Evolutionary conservation across 2,113 vertebrate species (phyloP).

Genomic region (Anguilla rostrata): DNA sequence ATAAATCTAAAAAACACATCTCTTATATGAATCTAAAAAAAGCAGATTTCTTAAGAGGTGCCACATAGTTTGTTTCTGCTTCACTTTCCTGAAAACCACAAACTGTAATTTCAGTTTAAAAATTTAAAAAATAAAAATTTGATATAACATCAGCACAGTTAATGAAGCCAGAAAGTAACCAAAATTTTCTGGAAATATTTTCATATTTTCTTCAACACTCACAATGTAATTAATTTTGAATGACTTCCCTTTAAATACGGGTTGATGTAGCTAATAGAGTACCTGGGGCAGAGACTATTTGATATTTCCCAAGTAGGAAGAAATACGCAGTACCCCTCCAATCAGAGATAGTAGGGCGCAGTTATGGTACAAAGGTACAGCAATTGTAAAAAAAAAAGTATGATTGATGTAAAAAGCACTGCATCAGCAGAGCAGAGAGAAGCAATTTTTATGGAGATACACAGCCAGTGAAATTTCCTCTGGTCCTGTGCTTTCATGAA

Average conservation of each 20-base stretch:
- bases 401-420: slow-evolving; percentile 35
- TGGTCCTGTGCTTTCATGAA: slow-evolving; percentile 56
- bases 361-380: background rate
- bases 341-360: background rate
- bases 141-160: too few relatives aligned
- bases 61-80: too few relatives aligned
- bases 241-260: background rate
- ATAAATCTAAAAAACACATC: too few relatives aligned
- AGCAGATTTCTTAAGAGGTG: too few relatives aligned
- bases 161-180: too few relatives aligned
- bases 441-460: slow-evolving; percentile 59
- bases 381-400: background rate
- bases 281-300: background rate
- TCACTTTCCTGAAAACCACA: too few relatives aligned
- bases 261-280: background rate
- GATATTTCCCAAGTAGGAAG: background rate
- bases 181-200: too few relatives aligned
- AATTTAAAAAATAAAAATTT: too few relatives aligned
- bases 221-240: background rate
- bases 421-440: slow-evolving; percentile 65
- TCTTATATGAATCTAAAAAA: too few relatives aligned
- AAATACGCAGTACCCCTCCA: background rate
- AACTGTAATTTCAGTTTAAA: too few relatives aligned
- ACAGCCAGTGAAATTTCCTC: slow-evolving; percentile 56
- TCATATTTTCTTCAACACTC: too few relatives aligned